Conservation (phyloP, 2,888 invertebrate species). For the Andrena marginata region DNA sequence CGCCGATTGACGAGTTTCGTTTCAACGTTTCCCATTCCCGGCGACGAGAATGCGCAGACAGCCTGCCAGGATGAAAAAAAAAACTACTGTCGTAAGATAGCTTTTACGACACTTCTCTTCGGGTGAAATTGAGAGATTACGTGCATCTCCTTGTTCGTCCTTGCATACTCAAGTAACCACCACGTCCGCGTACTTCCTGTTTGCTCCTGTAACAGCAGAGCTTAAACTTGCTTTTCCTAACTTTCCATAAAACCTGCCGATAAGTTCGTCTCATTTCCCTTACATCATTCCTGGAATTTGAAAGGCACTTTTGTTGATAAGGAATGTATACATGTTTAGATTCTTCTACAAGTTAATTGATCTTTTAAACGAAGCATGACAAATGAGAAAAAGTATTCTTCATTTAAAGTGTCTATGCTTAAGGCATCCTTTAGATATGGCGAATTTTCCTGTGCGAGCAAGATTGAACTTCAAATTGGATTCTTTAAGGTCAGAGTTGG, state of each 20-base stretch:
- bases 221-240: constrained; percentile 34
- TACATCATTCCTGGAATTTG: constrained; percentile 18
- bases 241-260: constrained; percentile 30
- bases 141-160: constrained; percentile 69
- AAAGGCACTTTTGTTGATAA: constrained; percentile 12
- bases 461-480: too few relatives aligned
- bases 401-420: too few relatives aligned
- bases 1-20: constrained; percentile 66
- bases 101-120: constrained; percentile 48
- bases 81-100: constrained; percentile 52
- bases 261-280: constrained; percentile 18
- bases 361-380: too few relatives aligned
- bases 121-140: constrained; percentile 71
- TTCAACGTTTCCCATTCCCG: constrained; percentile 63
- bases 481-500: too few relatives aligned
- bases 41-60: constrained; percentile 45
- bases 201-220: constrained; percentile 5
- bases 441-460: too few relatives aligned
- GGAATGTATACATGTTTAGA: neutral
- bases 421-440: too few relatives aligned
- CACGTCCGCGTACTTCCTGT: constrained; percentile 51
- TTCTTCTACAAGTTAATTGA: too few relatives aligned
- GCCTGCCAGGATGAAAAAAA: constrained; percentile 19
- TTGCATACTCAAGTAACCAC: constrained; percentile 38
- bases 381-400: too few relatives aligned